Evolutionary conservation across 2,888 invertebrate genomes (phyloP).

Genomic region (Drosophila cyrtoloma): DNA sequence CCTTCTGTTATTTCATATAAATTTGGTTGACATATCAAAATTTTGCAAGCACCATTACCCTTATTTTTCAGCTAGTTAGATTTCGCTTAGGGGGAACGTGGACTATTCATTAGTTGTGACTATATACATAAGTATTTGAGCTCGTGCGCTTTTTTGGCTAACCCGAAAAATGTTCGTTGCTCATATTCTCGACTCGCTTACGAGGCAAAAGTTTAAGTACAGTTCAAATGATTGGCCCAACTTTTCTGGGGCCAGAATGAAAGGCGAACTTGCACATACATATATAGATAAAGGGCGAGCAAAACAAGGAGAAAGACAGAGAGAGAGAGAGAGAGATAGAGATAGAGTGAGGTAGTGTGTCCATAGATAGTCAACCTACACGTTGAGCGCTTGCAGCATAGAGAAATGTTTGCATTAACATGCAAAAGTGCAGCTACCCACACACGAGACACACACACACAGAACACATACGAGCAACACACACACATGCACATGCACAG

Average conservation of each 20-base stretch:
- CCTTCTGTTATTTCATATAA: not conserved
- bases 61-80: conserved; percentile 4
- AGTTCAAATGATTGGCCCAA: conserved; percentile 64
- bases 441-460: conserved; percentile 27
- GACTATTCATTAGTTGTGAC: conserved; percentile 18
- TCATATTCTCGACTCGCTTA: conserved; percentile 42
- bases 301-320: not conserved
- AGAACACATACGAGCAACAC: conserved; percentile 11
- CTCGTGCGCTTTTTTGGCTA: conserved; percentile 12
- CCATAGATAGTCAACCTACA: conserved; percentile 58
- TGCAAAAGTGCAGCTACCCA: conserved; percentile 54
- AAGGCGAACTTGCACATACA: conserved; percentile 26
- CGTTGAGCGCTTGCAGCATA: conserved; percentile 44
- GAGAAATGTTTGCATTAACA: conserved; percentile 67
- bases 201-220: conserved; percentile 56
- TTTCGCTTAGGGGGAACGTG: conserved; percentile 5
- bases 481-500: not conserved
- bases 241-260: conserved; percentile 40
- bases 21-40: conserved; percentile 4
- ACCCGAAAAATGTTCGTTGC: conserved; percentile 27
- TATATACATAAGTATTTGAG: conserved; percentile 17
- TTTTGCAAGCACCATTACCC: not conserved
- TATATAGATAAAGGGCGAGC: not conserved
- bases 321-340: not conserved
- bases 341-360: not conserved